phyloP scores from a whole-genome alignment of 1,140 invertebrate species.

The Drosophila novamexicana region DNA sequence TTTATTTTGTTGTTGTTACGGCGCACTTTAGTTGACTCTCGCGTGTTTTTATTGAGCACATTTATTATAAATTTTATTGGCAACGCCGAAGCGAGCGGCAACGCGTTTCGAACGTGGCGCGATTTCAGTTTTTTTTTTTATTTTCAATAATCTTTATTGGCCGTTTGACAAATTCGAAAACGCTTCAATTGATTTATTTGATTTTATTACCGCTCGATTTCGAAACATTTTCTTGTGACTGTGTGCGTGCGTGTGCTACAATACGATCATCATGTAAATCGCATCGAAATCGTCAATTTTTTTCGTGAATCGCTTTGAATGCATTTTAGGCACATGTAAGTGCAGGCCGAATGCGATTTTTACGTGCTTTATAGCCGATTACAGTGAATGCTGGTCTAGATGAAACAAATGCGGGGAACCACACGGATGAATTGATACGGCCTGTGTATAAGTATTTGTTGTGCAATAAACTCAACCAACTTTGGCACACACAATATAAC shows the following conservation, averaged over 20 bases:
- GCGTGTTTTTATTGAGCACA: slow-evolving; percentile 40
- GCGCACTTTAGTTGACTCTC: slow-evolving; percentile 65
- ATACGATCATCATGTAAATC: slow-evolving; percentile 73
- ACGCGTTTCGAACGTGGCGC: slow-evolving; percentile 32
- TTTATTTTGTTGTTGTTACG: slow-evolving; percentile 32
- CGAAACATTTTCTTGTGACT: slow-evolving; percentile 31
- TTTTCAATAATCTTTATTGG: slow-evolving; percentile 76
- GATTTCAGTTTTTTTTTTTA: slow-evolving; percentile 49
- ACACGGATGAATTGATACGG: not conserved
- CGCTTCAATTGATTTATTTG: slow-evolving; percentile 81
- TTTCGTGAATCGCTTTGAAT: slow-evolving; percentile 23
- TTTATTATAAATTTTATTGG: slow-evolving; percentile 78
- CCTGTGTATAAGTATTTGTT: not conserved
- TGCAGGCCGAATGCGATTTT: slow-evolving; percentile 22
- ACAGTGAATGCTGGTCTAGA: slow-evolving; percentile 3
- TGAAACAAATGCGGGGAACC: not conserved
- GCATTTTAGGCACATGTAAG: slow-evolving; percentile 16
- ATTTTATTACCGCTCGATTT: slow-evolving; percentile 63
- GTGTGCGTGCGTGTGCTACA: slow-evolving; percentile 22
- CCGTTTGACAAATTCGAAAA: slow-evolving; percentile 78
- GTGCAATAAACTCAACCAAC: not conserved
- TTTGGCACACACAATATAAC: not conserved
- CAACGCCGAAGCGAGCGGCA: slow-evolving; percentile 18
- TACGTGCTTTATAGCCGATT: slow-evolving; percentile 39
- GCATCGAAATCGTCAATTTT: slow-evolving; percentile 29